Evolutionary conservation across 23 tunicate species (phyloP), one percentile per base, ranked within the genome.

Genomic region (Trididemnum nubilum): DNA sequence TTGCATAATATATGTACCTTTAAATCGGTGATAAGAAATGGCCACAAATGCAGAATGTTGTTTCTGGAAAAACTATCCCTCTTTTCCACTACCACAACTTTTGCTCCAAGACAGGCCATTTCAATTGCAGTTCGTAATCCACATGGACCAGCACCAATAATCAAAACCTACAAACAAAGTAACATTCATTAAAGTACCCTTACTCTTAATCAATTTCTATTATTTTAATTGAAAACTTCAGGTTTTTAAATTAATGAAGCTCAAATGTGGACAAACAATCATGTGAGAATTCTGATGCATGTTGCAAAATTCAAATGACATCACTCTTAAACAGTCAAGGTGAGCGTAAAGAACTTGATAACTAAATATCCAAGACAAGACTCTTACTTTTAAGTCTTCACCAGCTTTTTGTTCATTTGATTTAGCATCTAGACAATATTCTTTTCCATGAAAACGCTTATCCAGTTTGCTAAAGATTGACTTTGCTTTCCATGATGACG

Each of bases 111-210:
- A 33, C 91, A 86, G 21, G 99, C 94, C 85, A 90, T 87, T 34
- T 89, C 94, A 28, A 96, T 96, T 0, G 99, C 99, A 18, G 94
- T 85, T 32, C 99, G 75, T 1, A 96, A 64, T 22, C 99, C 99
- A 84, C 94, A 88, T 37, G 99, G 99, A n/a, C 99, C 99, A 64
- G 94, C 99, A 27, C 99, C 99, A 36, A 96, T 84, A 44, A 96
- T 78, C 23, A 96, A 80, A 35, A 84, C 94, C 86, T 86, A 64
- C 29, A 69, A 29, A 12, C 22, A 69, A 4, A 63, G 28, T 4
- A n/a, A n/a, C n/a, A n/a, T n/a, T n/a, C n/a, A n/a, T n/a, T n/a
- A n/a, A n/a, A n/a, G n/a, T n/a, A 50, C 12, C 19, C 18, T 50
- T 50, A 50, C 19, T 12, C 18, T 19, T 15, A 22, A 63, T 15